Base-by-base conservation (phyloP, 2,888 invertebrate genomes). In the Tryphoninae sp. region DNA sequence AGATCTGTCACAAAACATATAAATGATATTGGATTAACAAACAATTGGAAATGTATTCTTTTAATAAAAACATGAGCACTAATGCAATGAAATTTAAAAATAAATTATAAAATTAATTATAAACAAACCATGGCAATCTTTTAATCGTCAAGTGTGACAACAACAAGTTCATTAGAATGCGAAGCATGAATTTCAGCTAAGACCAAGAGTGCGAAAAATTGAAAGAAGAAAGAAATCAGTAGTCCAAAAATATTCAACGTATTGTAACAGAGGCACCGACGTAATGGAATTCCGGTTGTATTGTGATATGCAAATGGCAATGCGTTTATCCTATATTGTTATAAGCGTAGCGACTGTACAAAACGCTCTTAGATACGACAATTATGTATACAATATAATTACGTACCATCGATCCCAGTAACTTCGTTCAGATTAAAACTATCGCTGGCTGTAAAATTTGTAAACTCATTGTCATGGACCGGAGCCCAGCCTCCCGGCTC, bases 381-480 rank as follows among this genome's bases (percentile, higher is more conserved):
- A 40, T 23, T 40, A 82, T 79, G 19, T 22, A 53, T 23, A 78
- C n/a, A 55, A 61, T 71, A 83, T 68, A 78, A 71, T 13, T 81
- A 90, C 92, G 92, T 93, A 95, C 96, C 96, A 92, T 96, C 95
- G 85, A 96, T 94, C 89, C 95, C 95, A 86, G 94, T 93, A 62
- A 96, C 93, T 88, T 95, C 96, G 83, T 94, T 94, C 45, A 95
- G 93, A 91, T 95, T 95, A 89, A 95, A 95, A 72, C 94, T 94
- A 87, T 95, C 94, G 84, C 88, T 91, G 4, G 92, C 84, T 77
- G 92, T 89, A 88, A 93, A 93, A 88, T 91, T 91, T 79, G 92
- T 89, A 88, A 90, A 91, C 85, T 90, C 90, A 86, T 89, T 90
- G 74, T 91, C 90, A 84, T 89, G 90, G 83, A 86, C 86, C 73